Conservation (phyloP, 2,113 vertebrate species). For the Pseudorasbora parva region DNA sequence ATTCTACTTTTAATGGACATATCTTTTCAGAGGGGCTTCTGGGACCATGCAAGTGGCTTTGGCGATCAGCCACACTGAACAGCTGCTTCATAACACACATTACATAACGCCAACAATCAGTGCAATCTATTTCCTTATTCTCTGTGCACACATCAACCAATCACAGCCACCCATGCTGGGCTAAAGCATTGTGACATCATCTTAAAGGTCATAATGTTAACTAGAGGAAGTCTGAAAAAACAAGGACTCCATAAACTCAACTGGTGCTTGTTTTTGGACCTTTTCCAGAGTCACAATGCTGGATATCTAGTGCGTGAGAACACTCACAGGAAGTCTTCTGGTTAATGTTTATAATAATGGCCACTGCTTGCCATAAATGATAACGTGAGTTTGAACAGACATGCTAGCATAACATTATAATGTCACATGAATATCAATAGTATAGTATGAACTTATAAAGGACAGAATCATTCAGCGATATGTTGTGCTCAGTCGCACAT, state of each 20-base stretch:
- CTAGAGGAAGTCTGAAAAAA: slow-evolving; percentile 15
- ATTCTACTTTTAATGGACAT: neutral
- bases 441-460: neutral
- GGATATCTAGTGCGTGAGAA: slow-evolving; percentile 60
- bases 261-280: slow-evolving; percentile 33
- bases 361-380: slow-evolving; percentile 36
- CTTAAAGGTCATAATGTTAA: neutral
- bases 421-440: neutral
- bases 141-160: slow-evolving; percentile 10
- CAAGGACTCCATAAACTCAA: neutral
- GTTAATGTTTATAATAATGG: slow-evolving; percentile 23
- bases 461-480: neutral
- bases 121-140: neutral
- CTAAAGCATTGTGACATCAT: neutral
- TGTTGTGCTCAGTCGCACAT: neutral
- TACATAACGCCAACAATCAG: slow-evolving; percentile 41
- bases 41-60: neutral
- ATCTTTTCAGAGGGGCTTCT: neutral
- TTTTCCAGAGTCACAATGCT: slow-evolving; percentile 21
- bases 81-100: slow-evolving; percentile 39
- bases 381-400: neutral
- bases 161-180: neutral
- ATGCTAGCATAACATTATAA: neutral
- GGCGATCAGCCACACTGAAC: slow-evolving; percentile 19
- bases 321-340: slow-evolving; percentile 68